phyloP scores from a whole-genome alignment of 2,797 vertebrate genomes.

The Muscicapa comitata region DNA sequence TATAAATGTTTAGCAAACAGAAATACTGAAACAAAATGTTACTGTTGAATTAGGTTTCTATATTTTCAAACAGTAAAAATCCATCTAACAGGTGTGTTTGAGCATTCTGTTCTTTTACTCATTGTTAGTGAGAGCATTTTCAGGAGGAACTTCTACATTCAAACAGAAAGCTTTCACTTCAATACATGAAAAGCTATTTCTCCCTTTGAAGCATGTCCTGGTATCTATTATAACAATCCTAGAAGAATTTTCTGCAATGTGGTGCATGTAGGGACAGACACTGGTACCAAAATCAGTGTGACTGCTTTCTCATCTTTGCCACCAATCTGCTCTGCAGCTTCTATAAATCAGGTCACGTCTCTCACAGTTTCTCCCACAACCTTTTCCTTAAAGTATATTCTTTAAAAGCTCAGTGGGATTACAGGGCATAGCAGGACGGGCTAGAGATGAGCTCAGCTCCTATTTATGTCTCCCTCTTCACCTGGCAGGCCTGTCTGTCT shows the following conservation, averaged over 20 bases:
- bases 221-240: not conserved
- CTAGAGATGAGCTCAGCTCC: not conserved
- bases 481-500: not conserved
- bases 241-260: not conserved
- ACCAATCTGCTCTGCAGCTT: not conserved
- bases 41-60: not conserved
- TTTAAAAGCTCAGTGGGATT: not conserved
- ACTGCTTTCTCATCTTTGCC: not conserved
- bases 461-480: not conserved
- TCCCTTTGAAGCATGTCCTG: not conserved
- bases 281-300: not conserved
- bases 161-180: not conserved
- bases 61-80: not conserved
- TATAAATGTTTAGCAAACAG: not conserved
- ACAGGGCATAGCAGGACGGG: rapidly evolving
- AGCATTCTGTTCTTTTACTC: not conserved
- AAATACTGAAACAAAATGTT: not conserved
- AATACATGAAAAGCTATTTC: not conserved
- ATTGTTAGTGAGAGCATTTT: not conserved
- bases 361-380: not conserved
- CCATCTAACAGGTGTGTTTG: not conserved
- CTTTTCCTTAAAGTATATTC: not conserved
- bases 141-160: not conserved
- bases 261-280: not conserved
- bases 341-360: not conserved